Conservation (phyloP, 92 coral and sea anemone species). For the Diadumene lineata region DNA sequence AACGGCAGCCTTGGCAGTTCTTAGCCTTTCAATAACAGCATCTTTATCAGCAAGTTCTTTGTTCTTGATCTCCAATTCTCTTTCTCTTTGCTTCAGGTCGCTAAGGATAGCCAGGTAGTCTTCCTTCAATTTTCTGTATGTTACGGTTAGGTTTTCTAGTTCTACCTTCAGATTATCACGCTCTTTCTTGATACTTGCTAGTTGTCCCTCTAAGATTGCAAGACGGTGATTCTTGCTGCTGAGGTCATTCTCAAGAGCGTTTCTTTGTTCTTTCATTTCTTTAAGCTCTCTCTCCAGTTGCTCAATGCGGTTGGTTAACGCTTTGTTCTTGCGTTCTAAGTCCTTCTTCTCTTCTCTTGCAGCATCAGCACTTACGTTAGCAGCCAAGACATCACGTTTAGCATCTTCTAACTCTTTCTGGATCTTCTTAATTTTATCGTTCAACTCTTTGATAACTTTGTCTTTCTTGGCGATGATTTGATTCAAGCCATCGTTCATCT, state of each 20-base stretch:
- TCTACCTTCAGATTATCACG: constrained; percentile 69
- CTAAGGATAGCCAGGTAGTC: constrained; percentile 59
- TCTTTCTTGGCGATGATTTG: constrained; percentile 72
- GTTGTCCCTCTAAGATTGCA: constrained; percentile 72
- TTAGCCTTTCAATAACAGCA: constrained; percentile 63
- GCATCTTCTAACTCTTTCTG: constrained; percentile 68
- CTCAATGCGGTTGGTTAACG: constrained; percentile 44
- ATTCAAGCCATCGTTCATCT: constrained; percentile 64
- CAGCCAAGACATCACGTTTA: constrained; percentile 67
- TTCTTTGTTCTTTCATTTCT: constrained; percentile 79
- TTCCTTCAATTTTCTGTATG: constrained; percentile 68
- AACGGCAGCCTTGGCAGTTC: constrained; percentile 57
- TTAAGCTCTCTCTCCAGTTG: constrained; percentile 70
- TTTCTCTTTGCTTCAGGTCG: constrained; percentile 61
- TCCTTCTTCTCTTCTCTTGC: constrained; percentile 73
- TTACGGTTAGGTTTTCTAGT: constrained; percentile 47
- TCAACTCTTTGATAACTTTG: constrained; percentile 61
- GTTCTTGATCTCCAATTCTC: constrained; percentile 49
- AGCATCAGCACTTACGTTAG: constrained; percentile 65
- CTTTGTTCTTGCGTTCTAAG: constrained; percentile 68
- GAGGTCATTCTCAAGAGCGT: constrained; percentile 76
- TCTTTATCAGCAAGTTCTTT: constrained; percentile 74
- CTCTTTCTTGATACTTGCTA: constrained; percentile 67
- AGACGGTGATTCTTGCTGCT: constrained; percentile 82
- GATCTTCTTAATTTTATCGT: constrained; percentile 74